Evolutionary conservation across 2,797 vertebrate species (phyloP), one percentile per base, ranked within the genome.

Genomic region (Poecilia wingei): DNA sequence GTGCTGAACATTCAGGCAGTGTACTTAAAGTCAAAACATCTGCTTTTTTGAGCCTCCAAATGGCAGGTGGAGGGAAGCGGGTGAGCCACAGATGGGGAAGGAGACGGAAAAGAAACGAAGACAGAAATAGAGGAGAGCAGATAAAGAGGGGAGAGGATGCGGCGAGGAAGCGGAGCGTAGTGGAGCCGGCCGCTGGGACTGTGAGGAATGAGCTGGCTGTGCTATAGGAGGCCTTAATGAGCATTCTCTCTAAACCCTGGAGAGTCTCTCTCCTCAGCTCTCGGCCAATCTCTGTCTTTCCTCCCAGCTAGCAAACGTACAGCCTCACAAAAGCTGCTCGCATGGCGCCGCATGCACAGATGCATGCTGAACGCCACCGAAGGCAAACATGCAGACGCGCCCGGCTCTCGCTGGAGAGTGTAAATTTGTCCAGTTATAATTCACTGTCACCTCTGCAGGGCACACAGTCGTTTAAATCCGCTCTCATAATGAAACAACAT

Each of bases 211-310:
- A 93, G 94, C 91, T 88, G 90, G 89, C 89, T 82, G 86, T 88
- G 91, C 93, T 94, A 88, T 88, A 93, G 92, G 90, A 92, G 91
- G 91, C 94, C 92, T 94, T 94, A 94, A 94, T 93, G 94, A 94
- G 94, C 92, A 88, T 92, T 93, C 89, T 79, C 88, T 90, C 88
- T 89, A 93, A 94, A 93, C 92, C 92, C 92, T 84, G 84, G 92
- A 93, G 93, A 93, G 88, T 80, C 87, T 85, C 68, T 72, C 91
- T 91, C 81, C 70, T 79, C 90, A 88, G 86, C 92, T 90, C 88
- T 91, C 84, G 73, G 90, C 85, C 91, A 87, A 88, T 91, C 90
- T 89, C 88, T 89, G 88, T 91, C 90, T 91, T 84, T 83, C 71
- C 88, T 88, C 90, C 75, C 88, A 86, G 82, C 89, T 82, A 75